phyloP scores from a whole-genome alignment of 2,888 invertebrate species.

The Epirrhoe tristata region DNA sequence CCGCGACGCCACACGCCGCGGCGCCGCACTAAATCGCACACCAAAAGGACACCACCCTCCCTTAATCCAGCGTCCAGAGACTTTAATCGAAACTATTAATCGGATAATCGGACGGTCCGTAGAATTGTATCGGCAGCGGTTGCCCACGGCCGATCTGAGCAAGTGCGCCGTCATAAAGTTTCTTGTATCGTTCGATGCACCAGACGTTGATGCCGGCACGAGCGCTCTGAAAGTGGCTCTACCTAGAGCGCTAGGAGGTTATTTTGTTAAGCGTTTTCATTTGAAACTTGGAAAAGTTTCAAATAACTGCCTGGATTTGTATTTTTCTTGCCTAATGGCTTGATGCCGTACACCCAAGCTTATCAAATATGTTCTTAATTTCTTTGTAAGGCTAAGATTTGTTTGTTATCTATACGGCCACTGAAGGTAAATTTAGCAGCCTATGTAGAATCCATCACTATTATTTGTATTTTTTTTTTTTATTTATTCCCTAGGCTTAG shows the following conservation, averaged over 20 bases:
- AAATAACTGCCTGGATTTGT: not conserved
- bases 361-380: not conserved
- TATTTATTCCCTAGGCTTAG: too few species aligned
- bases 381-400: not conserved
- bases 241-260: slow-evolving; percentile 48
- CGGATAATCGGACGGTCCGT: slow-evolving; percentile 80
- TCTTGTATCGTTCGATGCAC: slow-evolving; percentile 86
- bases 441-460: too few species aligned
- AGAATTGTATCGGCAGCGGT: slow-evolving; percentile 76
- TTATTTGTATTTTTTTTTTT: too few species aligned
- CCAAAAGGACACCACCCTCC: slow-evolving; percentile 82
- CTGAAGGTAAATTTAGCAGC: too few species aligned
- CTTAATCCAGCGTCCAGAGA: slow-evolving; percentile 77
- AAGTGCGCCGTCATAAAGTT: slow-evolving; percentile 84
- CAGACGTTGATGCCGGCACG: slow-evolving; percentile 79
- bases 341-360: slow-evolving; percentile 5
- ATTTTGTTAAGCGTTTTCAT: slow-evolving; percentile 1
- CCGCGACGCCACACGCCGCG: slow-evolving; percentile 82
- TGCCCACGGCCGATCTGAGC: slow-evolving; percentile 76
- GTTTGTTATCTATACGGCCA: too few species aligned
- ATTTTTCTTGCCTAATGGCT: not conserved
- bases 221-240: slow-evolving; percentile 68
- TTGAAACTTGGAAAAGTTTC: slow-evolving; percentile 5
- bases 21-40: slow-evolving; percentile 85
- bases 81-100: slow-evolving; percentile 82